Evolutionary conservation across 2,113 vertebrate genomes (phyloP).

Genomic region (Gulo gulo): DNA sequence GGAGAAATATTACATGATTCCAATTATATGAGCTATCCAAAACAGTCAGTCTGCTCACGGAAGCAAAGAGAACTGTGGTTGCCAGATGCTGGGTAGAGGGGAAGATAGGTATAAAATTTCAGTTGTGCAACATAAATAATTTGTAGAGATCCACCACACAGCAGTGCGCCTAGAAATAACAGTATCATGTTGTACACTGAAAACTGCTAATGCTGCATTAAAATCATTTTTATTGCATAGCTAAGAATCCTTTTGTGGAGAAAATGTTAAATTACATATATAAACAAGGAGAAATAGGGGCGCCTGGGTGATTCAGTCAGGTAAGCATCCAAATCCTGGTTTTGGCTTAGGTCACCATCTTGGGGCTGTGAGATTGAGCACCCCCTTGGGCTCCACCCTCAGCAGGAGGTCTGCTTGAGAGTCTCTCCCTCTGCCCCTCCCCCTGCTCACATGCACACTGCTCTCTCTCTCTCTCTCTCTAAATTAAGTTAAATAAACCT

Average conservation of each 20-base stretch:
- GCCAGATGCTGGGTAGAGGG: background rate
- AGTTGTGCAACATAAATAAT: background rate
- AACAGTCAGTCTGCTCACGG: background rate
- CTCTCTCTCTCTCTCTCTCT: too few species aligned
- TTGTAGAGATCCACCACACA: background rate
- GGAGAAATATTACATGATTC: background rate
- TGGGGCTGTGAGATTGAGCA: too few species aligned
- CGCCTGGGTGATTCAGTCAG: background rate
- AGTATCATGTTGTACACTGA: background rate
- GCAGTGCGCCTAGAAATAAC: background rate
- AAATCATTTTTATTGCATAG: background rate
- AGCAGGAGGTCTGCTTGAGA: too few species aligned
- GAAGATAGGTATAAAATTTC: background rate
- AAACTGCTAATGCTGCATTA: background rate
- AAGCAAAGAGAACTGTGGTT: background rate
- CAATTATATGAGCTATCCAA: background rate
- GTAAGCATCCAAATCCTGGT: background rate
- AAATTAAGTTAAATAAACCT: too few species aligned
- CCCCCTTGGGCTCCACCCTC: too few species aligned
- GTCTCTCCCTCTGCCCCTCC: too few species aligned
- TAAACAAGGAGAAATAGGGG: background rate
- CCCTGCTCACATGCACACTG: too few species aligned
- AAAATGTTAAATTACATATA: background rate
- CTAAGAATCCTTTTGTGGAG: background rate
- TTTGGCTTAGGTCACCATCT: too few species aligned